A percentile compares a stretch with the other conserved stretches of the same genome.
Conservation (phyloP, 2,113 vertebrate species). For the Origma solitaria region DNA sequence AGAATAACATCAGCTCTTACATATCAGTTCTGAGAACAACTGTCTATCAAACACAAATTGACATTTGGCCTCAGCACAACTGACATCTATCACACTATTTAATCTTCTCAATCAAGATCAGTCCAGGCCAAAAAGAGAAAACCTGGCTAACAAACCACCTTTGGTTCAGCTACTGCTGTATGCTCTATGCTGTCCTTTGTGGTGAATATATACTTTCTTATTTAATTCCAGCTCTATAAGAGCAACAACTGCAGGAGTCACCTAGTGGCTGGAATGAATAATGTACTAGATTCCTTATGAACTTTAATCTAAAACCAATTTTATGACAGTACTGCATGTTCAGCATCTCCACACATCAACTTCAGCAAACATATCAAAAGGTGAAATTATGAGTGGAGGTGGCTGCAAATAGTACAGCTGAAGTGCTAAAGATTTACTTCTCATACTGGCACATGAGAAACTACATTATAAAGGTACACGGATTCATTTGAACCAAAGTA, state of each 20-base stretch:
- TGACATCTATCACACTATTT: background rate
- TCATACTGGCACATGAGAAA: background rate
- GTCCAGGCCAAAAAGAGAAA: background rate
- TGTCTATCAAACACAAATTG: background rate
- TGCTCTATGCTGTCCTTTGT: background rate
- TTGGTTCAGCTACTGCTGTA: background rate
- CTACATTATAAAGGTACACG: background rate
- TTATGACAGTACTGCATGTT: background rate
- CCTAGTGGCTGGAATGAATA: background rate
- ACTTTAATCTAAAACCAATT: background rate
- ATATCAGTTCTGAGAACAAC: background rate
- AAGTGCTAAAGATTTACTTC: background rate
- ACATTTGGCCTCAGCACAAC: background rate
- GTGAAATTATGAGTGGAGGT: background rate
- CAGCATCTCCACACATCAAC: background rate
- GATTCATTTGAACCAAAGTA: background rate
- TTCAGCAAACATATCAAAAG: background rate
- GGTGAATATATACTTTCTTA: background rate
- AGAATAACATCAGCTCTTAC: background rate
- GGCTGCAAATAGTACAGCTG: background rate
- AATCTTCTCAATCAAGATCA: background rate
- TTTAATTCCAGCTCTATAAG: background rate
- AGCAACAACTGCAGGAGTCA: background rate
- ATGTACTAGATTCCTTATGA: background rate
- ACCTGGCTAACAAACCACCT: background rate